Conservation (phyloP, 2,797 vertebrate genomes). For the Enteromius trimaculatus region DNA sequence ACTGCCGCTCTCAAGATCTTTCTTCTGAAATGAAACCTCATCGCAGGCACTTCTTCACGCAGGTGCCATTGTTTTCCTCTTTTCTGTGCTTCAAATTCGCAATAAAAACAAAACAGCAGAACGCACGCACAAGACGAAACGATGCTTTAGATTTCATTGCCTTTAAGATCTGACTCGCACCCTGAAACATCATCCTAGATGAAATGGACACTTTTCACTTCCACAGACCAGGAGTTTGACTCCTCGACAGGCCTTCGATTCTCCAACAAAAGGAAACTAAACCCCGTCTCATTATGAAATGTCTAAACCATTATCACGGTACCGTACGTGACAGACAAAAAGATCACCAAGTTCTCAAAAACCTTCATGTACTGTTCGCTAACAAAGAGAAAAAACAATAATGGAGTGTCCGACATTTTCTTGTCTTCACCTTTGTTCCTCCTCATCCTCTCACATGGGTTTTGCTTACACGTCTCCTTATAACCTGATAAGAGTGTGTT, state of each 20-base stretch:
- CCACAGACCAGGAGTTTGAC: not conserved
- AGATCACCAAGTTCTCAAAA: constrained; percentile 62
- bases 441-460: constrained; percentile 82
- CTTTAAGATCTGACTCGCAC: constrained; percentile 16
- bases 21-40: constrained; percentile 34
- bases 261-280: constrained; percentile 34
- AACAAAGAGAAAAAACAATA: constrained; percentile 76
- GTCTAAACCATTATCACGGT: constrained; percentile 6
- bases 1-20: constrained; percentile 21
- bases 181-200: constrained; percentile 22
- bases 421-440: constrained; percentile 73
- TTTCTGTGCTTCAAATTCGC: constrained; percentile 1
- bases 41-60: not conserved
- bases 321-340: not conserved
- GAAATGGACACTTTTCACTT: not conserved
- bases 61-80: constrained; percentile 5
- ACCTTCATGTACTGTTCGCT: constrained; percentile 65
- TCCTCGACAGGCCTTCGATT: constrained; percentile 7
- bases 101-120: constrained; percentile 17
- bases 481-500: constrained; percentile 74
- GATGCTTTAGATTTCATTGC: constrained; percentile 24
- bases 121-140: not conserved
- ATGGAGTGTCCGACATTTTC: constrained; percentile 71
- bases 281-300: constrained; percentile 30
- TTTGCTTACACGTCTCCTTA: constrained; percentile 81